Conservation (phyloP, 2,113 vertebrate genomes). For the Urocolius indicus region DNA sequence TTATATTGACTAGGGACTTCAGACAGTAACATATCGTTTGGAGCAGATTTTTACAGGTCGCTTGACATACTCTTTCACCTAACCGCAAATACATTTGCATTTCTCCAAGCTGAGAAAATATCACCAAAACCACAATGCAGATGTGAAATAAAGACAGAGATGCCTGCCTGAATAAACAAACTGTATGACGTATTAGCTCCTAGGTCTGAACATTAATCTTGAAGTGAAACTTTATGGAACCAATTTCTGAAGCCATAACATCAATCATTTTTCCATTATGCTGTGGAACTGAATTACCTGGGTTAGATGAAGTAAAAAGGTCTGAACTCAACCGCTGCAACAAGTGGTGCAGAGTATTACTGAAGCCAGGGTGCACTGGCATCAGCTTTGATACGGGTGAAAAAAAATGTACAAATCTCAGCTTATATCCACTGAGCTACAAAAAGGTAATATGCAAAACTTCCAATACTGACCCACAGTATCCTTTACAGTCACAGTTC, state of each 20-base stretch:
- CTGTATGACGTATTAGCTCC: not conserved
- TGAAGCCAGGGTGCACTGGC: not conserved
- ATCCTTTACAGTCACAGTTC: not conserved
- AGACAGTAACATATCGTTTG: not conserved
- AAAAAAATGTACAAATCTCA: not conserved
- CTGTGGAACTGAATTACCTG: not conserved
- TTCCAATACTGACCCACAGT: not conserved
- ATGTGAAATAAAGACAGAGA: constrained; percentile 8
- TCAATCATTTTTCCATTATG: constrained; percentile 22
- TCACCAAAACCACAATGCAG: constrained; percentile 11
- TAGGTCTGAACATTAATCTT: constrained; percentile 23
- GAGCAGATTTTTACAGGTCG: constrained; percentile 21
- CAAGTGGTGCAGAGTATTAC: not conserved
- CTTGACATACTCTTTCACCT: not conserved
- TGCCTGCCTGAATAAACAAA: constrained; percentile 23
- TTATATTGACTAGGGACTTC: not conserved
- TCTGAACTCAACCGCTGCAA: not conserved
- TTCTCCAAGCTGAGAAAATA: constrained; percentile 33
- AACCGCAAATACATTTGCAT: not conserved
- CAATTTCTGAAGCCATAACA: not conserved
- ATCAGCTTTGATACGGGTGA: not conserved
- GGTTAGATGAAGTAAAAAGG: not conserved
- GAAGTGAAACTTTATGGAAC: not conserved
- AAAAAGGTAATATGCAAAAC: not conserved
- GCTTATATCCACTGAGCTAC: not conserved